Percentiles rank a stretch among this genome's conserved stretches.
These are phyloP conservation scores for Phyllotis vaccarum DNA, from an alignment of 2,797 vertebrate genomes.

Conservation along the genomic window DNA sequence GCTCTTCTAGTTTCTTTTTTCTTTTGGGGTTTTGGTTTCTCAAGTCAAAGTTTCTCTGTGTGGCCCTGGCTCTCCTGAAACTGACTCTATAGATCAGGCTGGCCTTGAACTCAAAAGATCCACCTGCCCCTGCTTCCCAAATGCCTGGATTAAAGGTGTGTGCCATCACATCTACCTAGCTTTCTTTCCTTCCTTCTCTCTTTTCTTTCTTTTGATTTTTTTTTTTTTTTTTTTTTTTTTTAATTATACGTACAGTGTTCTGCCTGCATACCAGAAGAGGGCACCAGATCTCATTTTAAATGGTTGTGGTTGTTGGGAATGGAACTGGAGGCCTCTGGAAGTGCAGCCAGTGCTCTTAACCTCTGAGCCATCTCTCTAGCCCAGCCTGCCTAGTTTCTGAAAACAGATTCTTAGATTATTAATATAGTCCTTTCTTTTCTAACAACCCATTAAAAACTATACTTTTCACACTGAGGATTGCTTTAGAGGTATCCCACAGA, in stretches of 20 bases:
- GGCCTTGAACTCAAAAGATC: background rate
- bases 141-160: background rate
- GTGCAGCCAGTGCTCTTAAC: background rate
- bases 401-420: background rate
- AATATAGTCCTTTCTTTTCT: background rate
- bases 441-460: background rate
- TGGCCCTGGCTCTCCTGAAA: background rate
- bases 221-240: background rate
- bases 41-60: background rate
- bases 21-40: background rate
- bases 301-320: background rate
- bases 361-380: background rate
- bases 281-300: background rate
- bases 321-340: background rate
- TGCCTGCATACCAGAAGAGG: too few relatives aligned
- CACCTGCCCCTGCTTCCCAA: background rate
- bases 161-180: background rate
- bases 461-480: background rate
- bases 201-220: background rate
- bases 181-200: too few relatives aligned
- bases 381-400: background rate
- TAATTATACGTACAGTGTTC: background rate
- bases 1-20: background rate
- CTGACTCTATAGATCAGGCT: background rate
- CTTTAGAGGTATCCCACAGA: background rate